Evolutionary conservation across 2,113 vertebrate genomes (phyloP), one percentile per base, ranked within the genome.

Genomic region (Platichthys stellatus): DNA sequence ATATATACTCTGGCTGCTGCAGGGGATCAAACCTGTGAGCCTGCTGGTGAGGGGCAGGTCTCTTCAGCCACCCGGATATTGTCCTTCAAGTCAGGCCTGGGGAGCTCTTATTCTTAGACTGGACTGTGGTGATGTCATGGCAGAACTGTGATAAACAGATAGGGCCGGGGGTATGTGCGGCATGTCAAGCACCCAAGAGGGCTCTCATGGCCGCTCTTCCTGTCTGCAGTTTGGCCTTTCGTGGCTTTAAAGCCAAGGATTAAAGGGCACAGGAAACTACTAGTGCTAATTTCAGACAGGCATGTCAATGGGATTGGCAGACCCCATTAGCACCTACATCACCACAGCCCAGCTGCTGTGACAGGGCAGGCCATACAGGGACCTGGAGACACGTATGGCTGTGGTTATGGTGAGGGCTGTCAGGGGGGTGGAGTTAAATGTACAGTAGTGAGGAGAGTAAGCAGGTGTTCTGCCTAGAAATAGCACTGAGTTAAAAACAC

Each of bases 251-350:
- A 85, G 85, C 76, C 73, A 45, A 8, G 77, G 78, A 86, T 90
- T 88, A 92, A 87, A 90, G 88, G 90, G 38, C 78, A 91, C 86
- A 86, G 91, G 87, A 92, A 92, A 85, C 86, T 76, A 88, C 79
- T 38, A 1, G 43, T 10, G 69, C 85, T 89, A 91, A 90, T 86
- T 88, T 87, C 90, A 87, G 89, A 76, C 71, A 23, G 83, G 82
- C 47, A 89, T 78, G 83, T 79, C 28, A 76, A 83, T 84, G 81
- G 53, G 61, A 51, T 72, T 78, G 87, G 83, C 70, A 69, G 74
- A 82, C 62, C 64, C 79, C 79, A 58, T 86, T 84, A 82, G 61
- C 74, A 54, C 74, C 81, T 87, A 67, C 76, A 87, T 80, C 75
- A 68, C 64, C 7, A 23, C 35, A 15, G 59, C 63, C 53, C 17